Evolutionary conservation across 2,113 vertebrate genomes (phyloP), one percentile per base, ranked within the genome.

Genomic region (Pelecanus crispus): DNA sequence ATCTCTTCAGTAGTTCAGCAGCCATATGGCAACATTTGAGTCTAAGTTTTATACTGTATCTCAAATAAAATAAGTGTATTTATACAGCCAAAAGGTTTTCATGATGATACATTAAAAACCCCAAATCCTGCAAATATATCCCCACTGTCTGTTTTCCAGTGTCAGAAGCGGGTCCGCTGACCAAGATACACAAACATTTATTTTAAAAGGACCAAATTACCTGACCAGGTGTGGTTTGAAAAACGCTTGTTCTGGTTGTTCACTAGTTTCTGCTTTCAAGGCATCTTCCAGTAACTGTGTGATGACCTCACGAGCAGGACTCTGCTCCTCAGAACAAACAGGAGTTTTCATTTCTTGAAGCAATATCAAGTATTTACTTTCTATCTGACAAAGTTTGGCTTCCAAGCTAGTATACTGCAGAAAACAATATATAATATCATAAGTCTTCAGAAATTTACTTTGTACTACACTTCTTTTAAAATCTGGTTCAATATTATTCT

Each of bases 311-410:
- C 96, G 97, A n/a, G 98, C 96, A 5, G 98, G 98, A 13, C 96
- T 99, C 87, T 98, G 98, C 55, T 99, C 99, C 32, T 99, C 98
- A 1, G 99, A 99, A 90, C 99, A 99, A 50, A 99, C 98, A 0
- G 99, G 99, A 24, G 95, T 98, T 96, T 98, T 99, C 98, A 99
- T 97, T 94, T 99, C 99, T 97, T 99, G 99, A 47, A 99, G 99
- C 78, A 99, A 96, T 84, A 99, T 99, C 97, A 99, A 96, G 93
- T 99, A 99, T 86, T 99, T 99, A 77, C 99, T 99, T 97, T 99
- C 99, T 94, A 99, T 98, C 97, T 99, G 99, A 95, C 99, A 99
- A 75, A 99, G 95, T 93, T 99, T 99, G 93, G 99, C 99, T 95
- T 99, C 99, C 95, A 99, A 97, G 81, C 98, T 98, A 1, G 98